phyloP scores from a whole-genome alignment of 2,113 vertebrate genomes.

The Cyanoliseus patagonus region DNA sequence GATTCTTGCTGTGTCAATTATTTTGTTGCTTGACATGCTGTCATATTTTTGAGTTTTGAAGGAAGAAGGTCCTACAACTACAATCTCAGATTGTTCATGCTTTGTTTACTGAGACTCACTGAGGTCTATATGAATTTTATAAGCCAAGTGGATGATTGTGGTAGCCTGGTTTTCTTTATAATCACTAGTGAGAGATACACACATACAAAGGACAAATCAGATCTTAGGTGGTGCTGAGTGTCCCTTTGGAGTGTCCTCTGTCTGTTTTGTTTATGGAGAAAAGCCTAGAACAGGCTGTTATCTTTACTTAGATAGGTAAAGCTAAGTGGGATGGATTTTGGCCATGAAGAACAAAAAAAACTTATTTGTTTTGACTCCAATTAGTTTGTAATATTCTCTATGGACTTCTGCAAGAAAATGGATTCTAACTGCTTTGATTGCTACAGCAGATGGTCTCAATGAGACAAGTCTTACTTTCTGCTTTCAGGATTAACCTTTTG shows the following conservation, averaged over 20 bases:
- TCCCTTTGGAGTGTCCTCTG: neutral
- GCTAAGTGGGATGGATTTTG: slow-evolving; percentile 18
- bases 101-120: neutral
- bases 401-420: slow-evolving; percentile 9
- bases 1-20: neutral
- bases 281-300: neutral
- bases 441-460: slow-evolving; percentile 20
- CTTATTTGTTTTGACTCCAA: slow-evolving; percentile 17
- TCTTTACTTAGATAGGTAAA: neutral
- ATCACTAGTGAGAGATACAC: neutral
- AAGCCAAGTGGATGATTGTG: neutral
- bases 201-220: neutral
- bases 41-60: neutral
- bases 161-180: neutral
- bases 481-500: neutral
- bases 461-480: neutral
- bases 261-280: neutral
- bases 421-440: slow-evolving; percentile 30
- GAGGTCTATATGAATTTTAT: neutral
- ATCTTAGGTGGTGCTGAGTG: neutral
- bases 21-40: neutral
- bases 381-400: slow-evolving; percentile 20
- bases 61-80: neutral
- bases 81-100: neutral
- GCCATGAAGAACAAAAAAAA: slow-evolving; percentile 26